Conservation (phyloP, 1,140 invertebrate genomes). For the Drosophila baimaii region DNA sequence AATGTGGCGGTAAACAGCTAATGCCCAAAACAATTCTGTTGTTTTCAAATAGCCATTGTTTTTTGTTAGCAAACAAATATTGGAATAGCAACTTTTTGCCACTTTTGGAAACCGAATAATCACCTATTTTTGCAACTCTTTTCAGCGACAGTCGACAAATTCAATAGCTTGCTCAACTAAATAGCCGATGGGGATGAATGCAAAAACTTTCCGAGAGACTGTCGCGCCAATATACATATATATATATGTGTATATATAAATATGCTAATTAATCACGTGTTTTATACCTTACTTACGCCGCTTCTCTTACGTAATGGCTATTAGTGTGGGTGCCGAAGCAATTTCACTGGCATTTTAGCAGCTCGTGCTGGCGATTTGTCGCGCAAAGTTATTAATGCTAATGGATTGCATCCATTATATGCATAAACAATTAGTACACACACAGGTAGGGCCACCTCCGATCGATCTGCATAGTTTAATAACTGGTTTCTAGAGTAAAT, state of each 20-base stretch:
- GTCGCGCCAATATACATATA: constrained; percentile 40
- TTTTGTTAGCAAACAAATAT: not conserved
- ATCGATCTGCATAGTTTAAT: constrained; percentile 23
- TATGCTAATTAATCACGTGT: constrained; percentile 52
- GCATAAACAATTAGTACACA: constrained; percentile 33
- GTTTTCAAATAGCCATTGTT: constrained; percentile 15
- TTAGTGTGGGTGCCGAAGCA: constrained; percentile 5
- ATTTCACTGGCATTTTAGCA: constrained; percentile 28
- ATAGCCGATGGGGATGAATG: not conserved
- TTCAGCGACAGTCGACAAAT: not conserved
- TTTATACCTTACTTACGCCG: constrained; percentile 13
- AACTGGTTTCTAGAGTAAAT: constrained; percentile 5
- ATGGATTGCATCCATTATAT: constrained; percentile 44
- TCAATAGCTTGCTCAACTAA: constrained; percentile 6
- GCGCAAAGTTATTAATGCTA: constrained; percentile 42
- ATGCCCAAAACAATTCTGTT: constrained; percentile 29
- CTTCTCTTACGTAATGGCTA: constrained; percentile 29
- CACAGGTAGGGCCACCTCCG: constrained; percentile 2
- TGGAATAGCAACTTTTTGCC: constrained; percentile 11
- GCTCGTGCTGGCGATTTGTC: constrained; percentile 47
- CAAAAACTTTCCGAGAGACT: constrained; percentile 12
- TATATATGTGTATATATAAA: too few species aligned
- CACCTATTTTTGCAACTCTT: constrained; percentile 8
- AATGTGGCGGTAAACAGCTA: constrained; percentile 11
- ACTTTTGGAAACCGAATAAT: constrained; percentile 3